These are phyloP conservation scores for Sarcophaga peregrina DNA, from an alignment of 1,140 invertebrate species.

Conservation along the genomic window DNA sequence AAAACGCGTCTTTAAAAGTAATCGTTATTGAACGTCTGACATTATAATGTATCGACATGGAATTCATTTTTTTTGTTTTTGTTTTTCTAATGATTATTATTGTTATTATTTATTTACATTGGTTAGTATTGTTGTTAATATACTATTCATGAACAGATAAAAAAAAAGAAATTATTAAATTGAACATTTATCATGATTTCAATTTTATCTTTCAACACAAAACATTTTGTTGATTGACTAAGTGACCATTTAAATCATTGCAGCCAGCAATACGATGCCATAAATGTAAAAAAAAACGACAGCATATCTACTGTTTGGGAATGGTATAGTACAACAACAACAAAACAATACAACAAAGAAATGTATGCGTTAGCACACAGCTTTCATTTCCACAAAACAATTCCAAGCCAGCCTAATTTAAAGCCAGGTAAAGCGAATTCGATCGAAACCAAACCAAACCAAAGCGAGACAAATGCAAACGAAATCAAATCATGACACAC, in stretches of 20 bases:
- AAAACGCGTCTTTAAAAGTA: too few relatives aligned
- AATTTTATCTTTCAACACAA: slow-evolving; percentile 20
- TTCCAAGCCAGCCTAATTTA: background rate
- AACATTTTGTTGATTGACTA: slow-evolving; percentile 22
- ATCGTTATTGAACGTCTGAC: too few relatives aligned
- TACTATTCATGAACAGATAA: background rate
- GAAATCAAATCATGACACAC: too few relatives aligned
- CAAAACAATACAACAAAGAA: background rate
- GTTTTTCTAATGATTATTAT: background rate
- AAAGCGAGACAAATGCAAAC: background rate
- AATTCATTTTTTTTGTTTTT: too few relatives aligned
- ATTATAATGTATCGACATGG: too few relatives aligned
- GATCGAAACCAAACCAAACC: slow-evolving; percentile 1
- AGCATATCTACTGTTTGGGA: background rate
- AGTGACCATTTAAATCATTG: slow-evolving; percentile 19
- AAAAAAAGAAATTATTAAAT: background rate
- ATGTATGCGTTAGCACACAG: background rate
- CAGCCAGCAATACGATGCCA: background rate
- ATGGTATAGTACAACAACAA: background rate
- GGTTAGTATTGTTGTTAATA: background rate
- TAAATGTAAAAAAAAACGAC: background rate
- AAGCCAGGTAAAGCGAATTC: background rate
- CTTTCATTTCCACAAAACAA: slow-evolving; percentile 6
- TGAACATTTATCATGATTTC: slow-evolving; percentile 19
- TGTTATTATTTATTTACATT: background rate